These are phyloP conservation scores for Tenodera sinensis DNA, from an alignment of 2,888 invertebrate species.

Conservation along the genomic window DNA sequence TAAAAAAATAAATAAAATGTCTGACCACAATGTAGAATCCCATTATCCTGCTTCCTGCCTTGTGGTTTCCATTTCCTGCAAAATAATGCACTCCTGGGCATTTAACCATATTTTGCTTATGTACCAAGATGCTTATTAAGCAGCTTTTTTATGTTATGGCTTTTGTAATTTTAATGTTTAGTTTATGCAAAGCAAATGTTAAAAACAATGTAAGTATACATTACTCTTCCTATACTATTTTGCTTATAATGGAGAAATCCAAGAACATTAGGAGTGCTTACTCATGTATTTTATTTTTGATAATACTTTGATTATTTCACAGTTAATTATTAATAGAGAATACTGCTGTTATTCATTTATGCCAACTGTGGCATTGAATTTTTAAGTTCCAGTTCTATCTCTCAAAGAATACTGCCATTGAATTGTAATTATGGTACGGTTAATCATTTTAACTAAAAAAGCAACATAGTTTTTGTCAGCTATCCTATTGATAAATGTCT, in stretches of 20 bases:
- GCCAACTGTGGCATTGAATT: no score
- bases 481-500: no score
- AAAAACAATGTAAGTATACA: neutral
- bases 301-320: neutral
- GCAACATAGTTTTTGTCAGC: no score
- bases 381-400: no score
- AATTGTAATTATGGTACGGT: no score
- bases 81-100: neutral
- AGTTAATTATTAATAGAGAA: no score
- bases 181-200: neutral
- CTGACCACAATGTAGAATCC: neutral
- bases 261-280: neutral
- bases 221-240: neutral
- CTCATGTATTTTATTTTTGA: neutral
- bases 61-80: neutral
- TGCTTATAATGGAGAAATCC: neutral
- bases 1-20: no score
- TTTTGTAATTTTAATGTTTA: neutral
- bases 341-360: no score
- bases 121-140: neutral
- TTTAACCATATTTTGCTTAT: neutral
- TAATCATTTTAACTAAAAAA: no score
- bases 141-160: neutral
- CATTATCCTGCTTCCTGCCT: neutral
- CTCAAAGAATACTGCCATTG: no score